Evolutionary conservation across 1,140 invertebrate genomes (phyloP).

Genomic region (Wiebesia pumilae): DNA sequence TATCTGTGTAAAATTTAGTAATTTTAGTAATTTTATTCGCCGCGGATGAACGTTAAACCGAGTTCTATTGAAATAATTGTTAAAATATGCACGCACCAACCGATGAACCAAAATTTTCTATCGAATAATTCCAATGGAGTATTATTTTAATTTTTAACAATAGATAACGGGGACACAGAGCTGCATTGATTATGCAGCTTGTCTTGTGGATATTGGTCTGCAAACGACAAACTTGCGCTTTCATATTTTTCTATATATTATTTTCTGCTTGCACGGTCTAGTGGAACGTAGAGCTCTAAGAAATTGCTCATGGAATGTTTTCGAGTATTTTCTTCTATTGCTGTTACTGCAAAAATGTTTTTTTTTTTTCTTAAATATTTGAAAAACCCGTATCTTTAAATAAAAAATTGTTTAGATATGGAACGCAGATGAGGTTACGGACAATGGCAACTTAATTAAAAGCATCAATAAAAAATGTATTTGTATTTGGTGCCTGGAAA

Average conservation of each 20-base stretch:
- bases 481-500: too few species aligned
- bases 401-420: neutral
- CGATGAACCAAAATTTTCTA: neutral
- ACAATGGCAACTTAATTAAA: too few species aligned
- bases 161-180: neutral
- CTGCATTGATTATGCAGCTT: constrained; percentile 6
- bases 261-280: constrained; percentile 38
- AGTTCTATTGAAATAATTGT: too few species aligned
- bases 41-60: neutral
- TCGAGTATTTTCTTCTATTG: constrained; percentile 40
- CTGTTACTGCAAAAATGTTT: constrained; percentile 12
- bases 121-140: neutral
- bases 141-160: neutral
- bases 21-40: neutral
- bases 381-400: neutral
- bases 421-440: too few species aligned
- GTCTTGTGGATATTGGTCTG: neutral
- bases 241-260: constrained; percentile 22
- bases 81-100: too few species aligned
- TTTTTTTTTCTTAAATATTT: too few species aligned
- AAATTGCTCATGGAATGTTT: constrained; percentile 45
- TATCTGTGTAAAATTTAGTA: neutral
- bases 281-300: constrained; percentile 25
- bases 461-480: too few species aligned
- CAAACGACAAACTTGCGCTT: constrained; percentile 19